Percentiles rank a stretch among this genome's conserved stretches.
phyloP scores from a whole-genome alignment of 2,113 vertebrate species.

The Pangasianodon gigas region DNA sequence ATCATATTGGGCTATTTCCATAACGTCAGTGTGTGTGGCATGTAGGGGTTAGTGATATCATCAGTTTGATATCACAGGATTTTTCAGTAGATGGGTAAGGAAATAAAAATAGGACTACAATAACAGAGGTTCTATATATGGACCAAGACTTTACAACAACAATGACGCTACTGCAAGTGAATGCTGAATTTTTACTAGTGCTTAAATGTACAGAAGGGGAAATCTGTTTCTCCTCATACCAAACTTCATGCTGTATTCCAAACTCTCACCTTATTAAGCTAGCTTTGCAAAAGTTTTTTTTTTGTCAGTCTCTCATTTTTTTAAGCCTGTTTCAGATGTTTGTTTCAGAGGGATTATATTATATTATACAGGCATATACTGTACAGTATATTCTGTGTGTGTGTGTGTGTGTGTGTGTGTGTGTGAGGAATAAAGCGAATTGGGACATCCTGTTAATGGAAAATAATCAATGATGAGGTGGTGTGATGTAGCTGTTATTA shows the following conservation, averaged over 20 bases:
- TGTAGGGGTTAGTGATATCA: background rate
- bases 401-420: background rate
- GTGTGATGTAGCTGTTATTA: background rate
- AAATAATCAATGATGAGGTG: background rate
- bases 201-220: background rate
- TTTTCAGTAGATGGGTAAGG: background rate
- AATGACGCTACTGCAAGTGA: background rate
- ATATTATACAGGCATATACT: background rate
- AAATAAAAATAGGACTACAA: background rate
- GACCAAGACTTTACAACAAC: background rate
- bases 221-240: background rate
- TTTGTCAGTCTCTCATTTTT: background rate
- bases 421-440: background rate
- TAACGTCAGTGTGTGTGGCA: background rate
- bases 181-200: background rate
- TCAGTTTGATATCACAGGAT: background rate
- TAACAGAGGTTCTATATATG: background rate
- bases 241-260: background rate
- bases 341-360: background rate
- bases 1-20: background rate
- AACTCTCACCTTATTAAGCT: background rate
- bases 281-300: background rate
- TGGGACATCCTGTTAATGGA: background rate
- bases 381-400: background rate
- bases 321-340: background rate